These are phyloP conservation scores for Drosophila mulleri DNA, from an alignment of 2,888 invertebrate species.

Conservation along the genomic window DNA sequence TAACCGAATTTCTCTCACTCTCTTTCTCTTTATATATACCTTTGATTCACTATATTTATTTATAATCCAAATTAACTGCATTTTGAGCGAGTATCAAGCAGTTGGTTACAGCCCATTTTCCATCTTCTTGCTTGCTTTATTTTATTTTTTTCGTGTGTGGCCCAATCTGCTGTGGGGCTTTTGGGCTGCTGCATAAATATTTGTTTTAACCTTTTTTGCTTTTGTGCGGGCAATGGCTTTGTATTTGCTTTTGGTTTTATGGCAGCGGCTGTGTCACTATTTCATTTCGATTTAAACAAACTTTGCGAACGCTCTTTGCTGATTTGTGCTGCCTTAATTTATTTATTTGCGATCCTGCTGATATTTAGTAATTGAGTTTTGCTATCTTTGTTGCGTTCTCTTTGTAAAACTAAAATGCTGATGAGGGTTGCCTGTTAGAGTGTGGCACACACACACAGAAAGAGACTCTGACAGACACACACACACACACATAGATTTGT, in stretches of 20 bases:
- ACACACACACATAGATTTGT: conserved; percentile 13
- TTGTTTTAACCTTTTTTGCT: conserved; percentile 75
- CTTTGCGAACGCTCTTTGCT: conserved; percentile 62
- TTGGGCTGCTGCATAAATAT: conserved; percentile 70
- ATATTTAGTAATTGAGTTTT: conserved; percentile 77
- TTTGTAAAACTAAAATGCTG: conserved; percentile 44
- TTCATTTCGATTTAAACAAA: conserved; percentile 77
- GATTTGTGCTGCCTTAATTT: conserved; percentile 78
- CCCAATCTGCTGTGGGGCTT: conserved; percentile 1
- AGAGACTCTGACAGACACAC: too few species aligned
- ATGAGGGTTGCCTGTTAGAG: conserved; percentile 36
- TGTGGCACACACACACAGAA: not conserved
- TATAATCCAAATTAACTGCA: not conserved
- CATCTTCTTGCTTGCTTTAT: not conserved
- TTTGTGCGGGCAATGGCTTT: conserved; percentile 56
- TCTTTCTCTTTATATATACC: not conserved
- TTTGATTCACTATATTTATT: not conserved
- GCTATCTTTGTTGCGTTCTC: conserved; percentile 1
- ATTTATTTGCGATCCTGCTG: conserved; percentile 77
- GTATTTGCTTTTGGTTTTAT: conserved; percentile 76
- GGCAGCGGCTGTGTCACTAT: conserved; percentile 67
- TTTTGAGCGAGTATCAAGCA: not conserved
- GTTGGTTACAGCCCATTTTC: not conserved
- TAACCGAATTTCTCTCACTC: not conserved
- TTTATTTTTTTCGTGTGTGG: conserved; percentile 1